Percentiles rank a stretch among this genome's conserved stretches.
phyloP scores from a whole-genome alignment of 1,140 invertebrate species.

The Heliothis virescens region DNA sequence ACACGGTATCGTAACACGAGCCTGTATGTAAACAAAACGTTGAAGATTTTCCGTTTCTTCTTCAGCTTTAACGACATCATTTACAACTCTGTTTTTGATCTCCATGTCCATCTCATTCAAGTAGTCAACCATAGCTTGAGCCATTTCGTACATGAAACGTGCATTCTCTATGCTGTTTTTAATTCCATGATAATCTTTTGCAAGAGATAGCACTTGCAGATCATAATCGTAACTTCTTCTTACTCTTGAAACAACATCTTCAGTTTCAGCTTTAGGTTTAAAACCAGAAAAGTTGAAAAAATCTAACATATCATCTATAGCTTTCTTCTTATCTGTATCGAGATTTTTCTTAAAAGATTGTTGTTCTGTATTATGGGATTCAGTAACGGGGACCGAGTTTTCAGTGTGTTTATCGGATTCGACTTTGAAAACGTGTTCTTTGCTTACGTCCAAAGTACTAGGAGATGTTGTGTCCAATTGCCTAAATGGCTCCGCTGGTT shows the following conservation, averaged over 20 bases:
- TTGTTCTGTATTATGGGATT: slow-evolving; percentile 53
- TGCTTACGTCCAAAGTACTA: slow-evolving; percentile 34
- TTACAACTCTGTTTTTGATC: slow-evolving; percentile 62
- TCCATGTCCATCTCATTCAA: slow-evolving; percentile 70
- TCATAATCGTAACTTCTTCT: slow-evolving; percentile 70
- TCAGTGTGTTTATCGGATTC: slow-evolving; percentile 55
- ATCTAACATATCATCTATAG: slow-evolving; percentile 76
- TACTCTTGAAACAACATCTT: slow-evolving; percentile 52
- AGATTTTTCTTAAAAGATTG: slow-evolving; percentile 51
- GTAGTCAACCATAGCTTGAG: slow-evolving; percentile 68
- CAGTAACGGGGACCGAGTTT: slow-evolving; percentile 51
- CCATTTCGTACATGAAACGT: slow-evolving; percentile 65
- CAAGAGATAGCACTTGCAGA: slow-evolving; percentile 60
- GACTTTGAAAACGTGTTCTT: slow-evolving; percentile 49
- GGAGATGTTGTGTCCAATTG: slow-evolving; percentile 34
- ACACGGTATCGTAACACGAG: slow-evolving; percentile 65
- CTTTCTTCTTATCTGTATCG: slow-evolving; percentile 67
- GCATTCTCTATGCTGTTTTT: slow-evolving; percentile 68
- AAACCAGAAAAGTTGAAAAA: slow-evolving; percentile 75
- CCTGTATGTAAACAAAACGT: slow-evolving; percentile 70
- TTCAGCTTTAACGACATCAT: slow-evolving; percentile 67
- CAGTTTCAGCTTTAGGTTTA: slow-evolving; percentile 50
- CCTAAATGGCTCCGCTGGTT: slow-evolving; percentile 1
- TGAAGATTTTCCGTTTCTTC: slow-evolving; percentile 68
- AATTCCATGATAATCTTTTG: slow-evolving; percentile 64